A percentile compares a stretch with the other conserved stretches of the same genome.
Evolutionary conservation across 1,140 invertebrate genomes (phyloP).

Genomic region (Diprion similis): DNA sequence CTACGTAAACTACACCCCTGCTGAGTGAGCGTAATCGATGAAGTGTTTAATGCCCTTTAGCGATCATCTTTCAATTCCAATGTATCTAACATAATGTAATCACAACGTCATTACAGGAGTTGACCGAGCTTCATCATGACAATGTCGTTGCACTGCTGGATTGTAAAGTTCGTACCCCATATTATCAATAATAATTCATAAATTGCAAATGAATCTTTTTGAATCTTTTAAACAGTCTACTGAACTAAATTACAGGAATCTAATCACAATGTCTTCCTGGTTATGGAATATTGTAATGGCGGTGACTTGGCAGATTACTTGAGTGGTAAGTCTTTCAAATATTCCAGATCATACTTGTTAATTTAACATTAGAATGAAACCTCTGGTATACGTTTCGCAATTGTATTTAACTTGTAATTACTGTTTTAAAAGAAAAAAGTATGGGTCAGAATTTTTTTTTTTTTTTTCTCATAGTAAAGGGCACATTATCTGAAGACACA

Average conservation of each 20-base stretch:
- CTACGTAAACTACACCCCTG: too few species aligned
- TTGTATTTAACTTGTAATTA: too few species aligned
- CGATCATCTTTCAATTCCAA: neutral
- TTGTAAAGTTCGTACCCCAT: constrained; percentile 73
- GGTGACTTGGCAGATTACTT: constrained; percentile 98
- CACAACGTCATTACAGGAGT: constrained; percentile 70
- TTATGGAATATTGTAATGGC: constrained; percentile 99
- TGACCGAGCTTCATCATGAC: constrained; percentile 96
- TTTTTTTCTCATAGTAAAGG: constrained; percentile 71
- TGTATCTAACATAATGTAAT: constrained; percentile 6
- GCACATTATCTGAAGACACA: constrained; percentile 96
- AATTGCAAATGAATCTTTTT: neutral
- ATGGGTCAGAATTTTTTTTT: neutral
- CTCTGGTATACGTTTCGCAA: too few species aligned
- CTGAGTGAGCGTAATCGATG: too few species aligned
- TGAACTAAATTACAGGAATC: constrained; percentile 72
- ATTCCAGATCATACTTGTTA: constrained; percentile 9
- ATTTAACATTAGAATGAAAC: constrained; percentile 14
- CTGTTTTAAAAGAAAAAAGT: too few species aligned
- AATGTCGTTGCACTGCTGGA: constrained; percentile 97
- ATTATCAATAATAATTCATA: neutral
- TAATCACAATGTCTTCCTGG: constrained; percentile 90
- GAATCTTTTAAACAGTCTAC: too few species aligned
- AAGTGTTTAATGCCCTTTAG: too few species aligned
- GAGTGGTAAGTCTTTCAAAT: constrained; percentile 67